Percentiles rank a stretch among this genome's conserved stretches.
Evolutionary conservation across 2,888 invertebrate genomes (phyloP).

Genomic region (Tetropium fuscum): DNA sequence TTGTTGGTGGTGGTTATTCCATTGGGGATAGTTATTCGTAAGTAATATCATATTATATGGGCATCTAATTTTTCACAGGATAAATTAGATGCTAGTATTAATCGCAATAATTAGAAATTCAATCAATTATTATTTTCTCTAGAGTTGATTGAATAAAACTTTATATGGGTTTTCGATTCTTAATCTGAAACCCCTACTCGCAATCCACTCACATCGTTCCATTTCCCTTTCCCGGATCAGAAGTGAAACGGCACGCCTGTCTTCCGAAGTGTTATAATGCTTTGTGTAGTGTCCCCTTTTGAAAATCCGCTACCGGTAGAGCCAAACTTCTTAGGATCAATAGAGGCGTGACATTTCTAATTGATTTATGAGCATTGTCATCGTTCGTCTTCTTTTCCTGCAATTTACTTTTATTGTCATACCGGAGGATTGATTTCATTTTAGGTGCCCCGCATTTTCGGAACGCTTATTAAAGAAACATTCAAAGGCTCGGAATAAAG

Average conservation of each 20-base stretch:
- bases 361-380: conserved; percentile 51
- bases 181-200: no score
- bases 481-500: not conserved
- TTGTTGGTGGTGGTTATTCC: no score
- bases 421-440: conserved; percentile 16
- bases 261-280: not conserved
- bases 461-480: not conserved
- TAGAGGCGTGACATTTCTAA: conserved; percentile 45
- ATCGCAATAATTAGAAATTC: no score
- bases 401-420: conserved; percentile 39
- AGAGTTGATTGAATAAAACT: no score
- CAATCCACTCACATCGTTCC: no score
- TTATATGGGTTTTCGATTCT: no score
- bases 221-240: conserved; percentile 10
- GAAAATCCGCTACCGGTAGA: conserved; percentile 9
- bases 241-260: not conserved
- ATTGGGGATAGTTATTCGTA: no score
- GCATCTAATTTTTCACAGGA: no score
- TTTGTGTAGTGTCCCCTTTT: conserved; percentile 1
- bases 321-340: conserved; percentile 36
- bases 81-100: no score
- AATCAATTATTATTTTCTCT: no score
- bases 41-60: no score
- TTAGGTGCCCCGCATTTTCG: conserved; percentile 4
- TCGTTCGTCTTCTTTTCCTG: conserved; percentile 35